Evolutionary conservation across 2,797 vertebrate species (phyloP).

Genomic region (Smutsia temminckii): DNA sequence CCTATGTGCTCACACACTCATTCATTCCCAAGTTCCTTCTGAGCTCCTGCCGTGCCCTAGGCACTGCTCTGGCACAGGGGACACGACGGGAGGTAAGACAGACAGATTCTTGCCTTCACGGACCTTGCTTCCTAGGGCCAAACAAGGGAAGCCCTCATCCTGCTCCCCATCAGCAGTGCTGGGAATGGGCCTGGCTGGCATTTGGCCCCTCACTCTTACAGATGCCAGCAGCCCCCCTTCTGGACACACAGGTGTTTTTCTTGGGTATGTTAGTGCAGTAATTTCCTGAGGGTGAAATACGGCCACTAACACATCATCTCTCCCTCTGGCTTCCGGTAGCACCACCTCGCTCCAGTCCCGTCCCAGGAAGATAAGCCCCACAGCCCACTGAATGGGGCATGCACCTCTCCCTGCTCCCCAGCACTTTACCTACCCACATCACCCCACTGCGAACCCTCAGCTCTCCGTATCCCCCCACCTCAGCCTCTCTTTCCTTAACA

Average conservation of each 20-base stretch:
- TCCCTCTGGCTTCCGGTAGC: background rate
- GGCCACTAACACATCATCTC: background rate
- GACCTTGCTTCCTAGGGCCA: background rate
- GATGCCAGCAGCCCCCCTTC: background rate
- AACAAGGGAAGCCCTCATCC: background rate
- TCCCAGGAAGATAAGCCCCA: background rate
- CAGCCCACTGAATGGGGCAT: background rate
- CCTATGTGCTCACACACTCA: background rate
- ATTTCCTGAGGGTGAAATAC: background rate
- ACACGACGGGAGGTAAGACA: background rate
- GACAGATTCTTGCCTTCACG: background rate
- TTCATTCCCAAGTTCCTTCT: background rate
- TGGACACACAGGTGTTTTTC: background rate
- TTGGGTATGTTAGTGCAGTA: background rate
- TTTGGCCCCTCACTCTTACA: background rate
- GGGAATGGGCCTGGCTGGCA: background rate
- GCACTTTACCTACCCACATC: background rate
- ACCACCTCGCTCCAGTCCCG: background rate
- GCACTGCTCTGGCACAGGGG: background rate
- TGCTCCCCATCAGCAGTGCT: accelerated
- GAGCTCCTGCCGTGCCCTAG: background rate
- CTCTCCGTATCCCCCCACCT: background rate
- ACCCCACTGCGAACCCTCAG: background rate
- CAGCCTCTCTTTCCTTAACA: background rate
- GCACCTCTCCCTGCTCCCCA: background rate